Evolutionary conservation across 2,888 invertebrate genomes (phyloP).

Genomic region (Philereme transversata): DNA sequence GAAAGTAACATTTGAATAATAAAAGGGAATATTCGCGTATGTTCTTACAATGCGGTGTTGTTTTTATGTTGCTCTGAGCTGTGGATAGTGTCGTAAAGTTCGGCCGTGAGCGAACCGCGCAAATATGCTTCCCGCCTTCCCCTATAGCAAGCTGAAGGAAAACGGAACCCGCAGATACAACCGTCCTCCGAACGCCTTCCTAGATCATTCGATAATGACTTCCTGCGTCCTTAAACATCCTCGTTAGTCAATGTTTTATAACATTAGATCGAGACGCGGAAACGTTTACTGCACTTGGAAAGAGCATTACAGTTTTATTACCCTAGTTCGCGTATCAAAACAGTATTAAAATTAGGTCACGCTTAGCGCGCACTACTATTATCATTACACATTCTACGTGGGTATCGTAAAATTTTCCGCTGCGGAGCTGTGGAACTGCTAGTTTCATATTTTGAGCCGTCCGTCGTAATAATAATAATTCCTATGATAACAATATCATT

Average conservation of each 20-base stretch:
- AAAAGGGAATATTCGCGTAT: conserved; percentile 70
- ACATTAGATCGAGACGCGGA: conserved; percentile 63
- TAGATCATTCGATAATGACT: conserved; percentile 79
- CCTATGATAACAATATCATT: conserved; percentile 82
- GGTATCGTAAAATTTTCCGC: conserved; percentile 60
- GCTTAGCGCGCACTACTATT: conserved; percentile 49
- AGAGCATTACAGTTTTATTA: conserved; percentile 53
- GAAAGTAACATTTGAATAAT: conserved; percentile 78
- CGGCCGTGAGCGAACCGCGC: conserved; percentile 44
- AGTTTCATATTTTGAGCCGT: conserved; percentile 65
- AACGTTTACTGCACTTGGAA: conserved; percentile 56
- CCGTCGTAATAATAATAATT: conserved; percentile 76
- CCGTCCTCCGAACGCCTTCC: conserved; percentile 67
- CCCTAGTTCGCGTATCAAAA: conserved; percentile 51
- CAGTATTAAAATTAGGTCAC: conserved; percentile 68
- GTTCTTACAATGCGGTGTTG: conserved; percentile 47
- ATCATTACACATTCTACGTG: conserved; percentile 40
- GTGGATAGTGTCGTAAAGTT: conserved; percentile 57
- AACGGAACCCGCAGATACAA: conserved; percentile 31
- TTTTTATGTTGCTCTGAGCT: conserved; percentile 55
- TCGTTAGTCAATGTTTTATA: conserved; percentile 69
- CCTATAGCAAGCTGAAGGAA: conserved; percentile 40
- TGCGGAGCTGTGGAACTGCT: conserved; percentile 53
- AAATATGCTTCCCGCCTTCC: conserved; percentile 47
- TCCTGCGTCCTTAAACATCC: conserved; percentile 76